Evolutionary conservation across 2,797 vertebrate genomes (phyloP).

Genomic region (Distichodus sexfasciatus): DNA sequence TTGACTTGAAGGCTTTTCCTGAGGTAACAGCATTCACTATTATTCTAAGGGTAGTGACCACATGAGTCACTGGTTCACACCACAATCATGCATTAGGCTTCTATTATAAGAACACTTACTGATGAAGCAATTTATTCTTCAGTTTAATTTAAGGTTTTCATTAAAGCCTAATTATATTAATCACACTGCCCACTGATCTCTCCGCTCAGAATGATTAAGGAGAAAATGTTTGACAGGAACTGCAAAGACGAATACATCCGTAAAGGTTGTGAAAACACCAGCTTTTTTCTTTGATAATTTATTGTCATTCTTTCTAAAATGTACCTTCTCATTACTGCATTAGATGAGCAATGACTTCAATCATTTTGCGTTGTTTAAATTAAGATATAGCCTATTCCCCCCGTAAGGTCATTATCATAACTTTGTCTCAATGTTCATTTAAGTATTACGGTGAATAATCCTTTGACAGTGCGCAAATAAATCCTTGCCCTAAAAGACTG

Average conservation of each 20-base stretch:
- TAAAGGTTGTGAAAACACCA: slow-evolving; percentile 11
- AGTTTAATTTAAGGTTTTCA: slow-evolving; percentile 45
- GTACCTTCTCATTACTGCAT: neutral
- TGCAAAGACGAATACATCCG: slow-evolving; percentile 36
- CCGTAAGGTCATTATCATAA: neutral
- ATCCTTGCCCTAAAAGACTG: neutral
- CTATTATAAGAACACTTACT: slow-evolving; percentile 35
- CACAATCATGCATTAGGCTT: slow-evolving; percentile 20
- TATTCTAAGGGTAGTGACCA: neutral
- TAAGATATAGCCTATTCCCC: neutral
- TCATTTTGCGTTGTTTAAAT: neutral
- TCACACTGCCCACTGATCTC: slow-evolving; percentile 42
- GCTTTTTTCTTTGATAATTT: slow-evolving; percentile 4
- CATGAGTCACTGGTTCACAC: neutral
- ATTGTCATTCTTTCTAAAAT: neutral
- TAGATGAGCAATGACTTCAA: neutral
- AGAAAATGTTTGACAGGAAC: slow-evolving; percentile 41
- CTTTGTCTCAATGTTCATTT: slow-evolving; percentile 1
- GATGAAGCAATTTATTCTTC: slow-evolving; percentile 30
- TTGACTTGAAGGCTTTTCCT: neutral
- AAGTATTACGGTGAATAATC: neutral
- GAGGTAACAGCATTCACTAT: neutral
- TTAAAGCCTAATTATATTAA: slow-evolving; percentile 51
- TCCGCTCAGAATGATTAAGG: slow-evolving; percentile 43
- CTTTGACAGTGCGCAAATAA: neutral